phyloP scores from a whole-genome alignment of 2,888 invertebrate genomes.

The Volucella zonaria region DNA sequence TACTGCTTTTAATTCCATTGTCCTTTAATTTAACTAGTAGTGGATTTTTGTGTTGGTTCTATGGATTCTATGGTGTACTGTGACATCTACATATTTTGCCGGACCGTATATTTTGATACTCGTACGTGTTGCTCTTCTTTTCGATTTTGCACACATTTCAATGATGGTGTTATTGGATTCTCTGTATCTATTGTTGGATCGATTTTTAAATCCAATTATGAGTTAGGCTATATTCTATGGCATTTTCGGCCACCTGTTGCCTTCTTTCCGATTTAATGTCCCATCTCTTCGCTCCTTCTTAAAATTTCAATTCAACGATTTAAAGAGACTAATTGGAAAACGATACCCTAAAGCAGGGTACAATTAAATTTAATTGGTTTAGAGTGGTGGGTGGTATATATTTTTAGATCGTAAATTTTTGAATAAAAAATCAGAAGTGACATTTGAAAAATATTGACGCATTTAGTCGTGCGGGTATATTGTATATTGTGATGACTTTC shows the following conservation, averaged over 20 bases:
- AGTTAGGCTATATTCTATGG: constrained; percentile 12
- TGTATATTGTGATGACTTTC: too few species aligned
- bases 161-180: constrained; percentile 22
- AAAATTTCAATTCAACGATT: not conserved
- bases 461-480: too few species aligned
- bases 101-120: constrained; percentile 33
- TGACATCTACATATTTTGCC: not conserved
- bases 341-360: not conserved
- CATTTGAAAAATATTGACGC: too few species aligned
- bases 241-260: constrained; percentile 42
- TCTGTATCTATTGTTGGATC: not conserved
- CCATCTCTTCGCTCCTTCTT: not conserved
- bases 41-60: constrained; percentile 23
- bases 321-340: constrained; percentile 21
- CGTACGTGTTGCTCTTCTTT: not conserved
- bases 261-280: not conserved
- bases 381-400: not conserved
- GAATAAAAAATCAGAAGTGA: too few species aligned
- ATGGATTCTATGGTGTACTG: constrained; percentile 8
- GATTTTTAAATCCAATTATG: constrained; percentile 14
- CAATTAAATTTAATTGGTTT: constrained; percentile 16
- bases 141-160: constrained; percentile 58
- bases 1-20: not conserved
- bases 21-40: constrained; percentile 43
- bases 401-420: not conserved